Evolutionary conservation across 2,888 invertebrate genomes (phyloP).

Genomic region (Eupeodes luniger): DNA sequence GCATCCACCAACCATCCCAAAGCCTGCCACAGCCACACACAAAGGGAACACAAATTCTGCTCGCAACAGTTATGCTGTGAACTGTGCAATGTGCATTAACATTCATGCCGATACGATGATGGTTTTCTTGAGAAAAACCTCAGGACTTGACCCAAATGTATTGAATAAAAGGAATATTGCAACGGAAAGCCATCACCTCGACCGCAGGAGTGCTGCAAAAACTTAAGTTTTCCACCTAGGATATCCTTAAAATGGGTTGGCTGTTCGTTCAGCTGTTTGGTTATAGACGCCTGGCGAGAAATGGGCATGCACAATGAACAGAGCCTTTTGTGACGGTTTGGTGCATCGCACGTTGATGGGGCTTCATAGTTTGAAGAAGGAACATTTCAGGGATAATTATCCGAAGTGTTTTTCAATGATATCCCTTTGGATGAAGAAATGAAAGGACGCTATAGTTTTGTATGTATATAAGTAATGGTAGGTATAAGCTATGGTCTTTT

Average conservation of each 20-base stretch:
- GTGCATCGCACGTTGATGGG: conserved; percentile 8
- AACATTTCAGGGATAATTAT: conserved; percentile 66
- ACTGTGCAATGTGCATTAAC: conserved; percentile 41
- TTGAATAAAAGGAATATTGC: conserved; percentile 66
- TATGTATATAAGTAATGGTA: no score
- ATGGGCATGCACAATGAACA: conserved; percentile 23
- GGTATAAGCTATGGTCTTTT: not conserved
- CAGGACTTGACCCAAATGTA: conserved; percentile 71
- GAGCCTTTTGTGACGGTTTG: conserved; percentile 34
- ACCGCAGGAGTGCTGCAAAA: conserved; percentile 51
- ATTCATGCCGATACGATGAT: conserved; percentile 46
- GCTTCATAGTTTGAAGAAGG: conserved; percentile 12
- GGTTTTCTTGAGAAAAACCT: conserved; percentile 66
- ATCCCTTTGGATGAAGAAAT: conserved; percentile 20
- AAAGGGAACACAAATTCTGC: not conserved
- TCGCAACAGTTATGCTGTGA: conserved; percentile 33
- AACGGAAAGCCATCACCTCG: conserved; percentile 32
- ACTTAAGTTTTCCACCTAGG: conserved; percentile 63
- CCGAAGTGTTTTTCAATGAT: conserved; percentile 70
- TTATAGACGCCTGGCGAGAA: not conserved
- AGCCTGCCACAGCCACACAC: not conserved
- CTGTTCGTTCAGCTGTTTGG: not conserved
- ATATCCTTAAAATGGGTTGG: conserved; percentile 57
- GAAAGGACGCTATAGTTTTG: conserved; percentile 16
- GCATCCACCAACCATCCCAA: no score